A percentile compares a stretch with the other conserved stretches of the same genome.
Conservation (phyloP, 2,797 vertebrate species). For the Tachyglossus aculeatus region DNA sequence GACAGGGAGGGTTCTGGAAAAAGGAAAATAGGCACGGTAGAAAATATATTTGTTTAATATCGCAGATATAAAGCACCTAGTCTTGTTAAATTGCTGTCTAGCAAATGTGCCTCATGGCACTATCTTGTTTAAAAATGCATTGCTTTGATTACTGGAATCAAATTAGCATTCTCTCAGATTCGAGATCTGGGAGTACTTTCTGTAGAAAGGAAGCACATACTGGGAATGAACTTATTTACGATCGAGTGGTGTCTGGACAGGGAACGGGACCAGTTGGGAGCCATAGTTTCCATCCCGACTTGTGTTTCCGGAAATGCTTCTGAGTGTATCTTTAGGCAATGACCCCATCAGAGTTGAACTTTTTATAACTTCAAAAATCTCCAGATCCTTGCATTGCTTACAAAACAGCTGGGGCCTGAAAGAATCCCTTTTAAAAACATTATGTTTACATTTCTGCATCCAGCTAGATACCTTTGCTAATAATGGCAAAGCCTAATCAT, state of each 20-base stretch:
- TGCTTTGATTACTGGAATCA: not conserved
- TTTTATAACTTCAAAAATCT: no score
- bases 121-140: not conserved
- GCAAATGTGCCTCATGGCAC: not conserved
- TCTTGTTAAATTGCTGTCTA: not conserved
- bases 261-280: no score
- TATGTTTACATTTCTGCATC: no score
- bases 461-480: no score
- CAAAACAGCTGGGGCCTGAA: no score
- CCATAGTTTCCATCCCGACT: no score
- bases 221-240: not conserved
- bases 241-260: not conserved
- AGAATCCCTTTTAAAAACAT: no score
- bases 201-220: not conserved
- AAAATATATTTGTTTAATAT: slow-evolving; percentile 20
- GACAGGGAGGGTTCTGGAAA: not conserved
- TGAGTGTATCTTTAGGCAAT: no score
- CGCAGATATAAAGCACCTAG: not conserved
- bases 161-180: not conserved
- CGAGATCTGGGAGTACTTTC: not conserved
- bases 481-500: no score
- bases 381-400: no score
- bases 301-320: no score
- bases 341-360: no score
- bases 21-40: slow-evolving; percentile 1